These are phyloP conservation scores for Andrena flavipes DNA, from an alignment of 2,888 invertebrate species.

Conservation along the genomic window DNA sequence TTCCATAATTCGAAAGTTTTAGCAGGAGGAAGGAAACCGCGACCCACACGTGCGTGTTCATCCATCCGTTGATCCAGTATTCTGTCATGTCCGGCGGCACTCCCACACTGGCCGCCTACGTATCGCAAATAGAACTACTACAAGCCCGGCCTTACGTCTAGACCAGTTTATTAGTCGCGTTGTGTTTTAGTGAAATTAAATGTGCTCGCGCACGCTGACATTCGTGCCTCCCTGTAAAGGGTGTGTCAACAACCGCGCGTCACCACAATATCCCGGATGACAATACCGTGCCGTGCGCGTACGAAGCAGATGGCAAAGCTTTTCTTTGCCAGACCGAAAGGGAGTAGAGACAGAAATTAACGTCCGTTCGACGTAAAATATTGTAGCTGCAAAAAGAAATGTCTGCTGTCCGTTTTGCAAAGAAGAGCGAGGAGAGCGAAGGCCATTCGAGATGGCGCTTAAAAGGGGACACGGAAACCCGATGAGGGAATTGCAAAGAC, in stretches of 20 bases:
- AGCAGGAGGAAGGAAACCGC: constrained; percentile 60
- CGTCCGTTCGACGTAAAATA: neutral
- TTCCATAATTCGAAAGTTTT: constrained; percentile 44
- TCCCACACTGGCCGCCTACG: constrained; percentile 73
- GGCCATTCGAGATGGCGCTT: too few relatives aligned
- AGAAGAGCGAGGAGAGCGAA: neutral
- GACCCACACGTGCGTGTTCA: constrained; percentile 59
- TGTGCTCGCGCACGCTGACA: constrained; percentile 34
- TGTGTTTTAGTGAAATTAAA: constrained; percentile 73
- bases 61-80: constrained; percentile 63
- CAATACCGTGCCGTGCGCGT: neutral
- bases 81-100: constrained; percentile 72
- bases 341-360: neutral
- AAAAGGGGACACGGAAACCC: constrained; percentile 30
- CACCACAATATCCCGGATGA: constrained; percentile 19
- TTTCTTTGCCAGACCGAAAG: neutral
- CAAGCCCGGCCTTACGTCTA: constrained; percentile 63
- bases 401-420: neutral
- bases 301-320: neutral
- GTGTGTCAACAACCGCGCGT: constrained; percentile 49
- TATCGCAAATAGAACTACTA: constrained; percentile 67
- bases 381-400: neutral
- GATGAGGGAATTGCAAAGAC: constrained; percentile 45
- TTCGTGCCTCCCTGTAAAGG: constrained; percentile 38
- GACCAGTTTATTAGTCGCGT: constrained; percentile 71